These are phyloP conservation scores for Griposia aprilina DNA, from an alignment of 2,888 invertebrate genomes.

Conservation along the genomic window DNA sequence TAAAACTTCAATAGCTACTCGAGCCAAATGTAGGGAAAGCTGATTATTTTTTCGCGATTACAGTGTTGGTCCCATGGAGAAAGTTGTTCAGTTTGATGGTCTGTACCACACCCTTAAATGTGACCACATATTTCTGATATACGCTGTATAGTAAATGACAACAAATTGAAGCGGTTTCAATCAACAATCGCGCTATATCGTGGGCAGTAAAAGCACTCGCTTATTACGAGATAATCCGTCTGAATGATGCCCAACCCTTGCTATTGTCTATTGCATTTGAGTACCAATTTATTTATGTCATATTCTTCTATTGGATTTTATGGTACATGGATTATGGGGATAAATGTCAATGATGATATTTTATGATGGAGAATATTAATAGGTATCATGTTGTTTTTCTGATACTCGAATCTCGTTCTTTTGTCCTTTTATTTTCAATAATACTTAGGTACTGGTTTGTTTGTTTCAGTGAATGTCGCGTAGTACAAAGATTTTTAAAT, in stretches of 20 bases:
- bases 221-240: conserved; percentile 74
- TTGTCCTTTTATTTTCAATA: too few species aligned
- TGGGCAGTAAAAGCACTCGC: conserved; percentile 47
- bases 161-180: conserved; percentile 32
- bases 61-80: too few species aligned
- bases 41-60: too few species aligned
- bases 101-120: too few species aligned
- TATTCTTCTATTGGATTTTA: conserved; percentile 82
- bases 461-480: too few species aligned
- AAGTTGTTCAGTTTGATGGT: too few species aligned
- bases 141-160: not conserved
- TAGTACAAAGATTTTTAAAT: too few species aligned
- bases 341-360: conserved; percentile 51
- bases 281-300: conserved; percentile 85
- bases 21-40: too few species aligned
- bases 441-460: too few species aligned
- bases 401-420: too few species aligned
- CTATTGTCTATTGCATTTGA: conserved; percentile 76
- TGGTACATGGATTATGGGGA: conserved; percentile 74
- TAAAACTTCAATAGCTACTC: too few species aligned
- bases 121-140: too few species aligned
- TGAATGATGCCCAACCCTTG: conserved; percentile 83
- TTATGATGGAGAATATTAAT: conserved; percentile 44
- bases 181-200: conserved; percentile 44
- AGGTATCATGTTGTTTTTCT: not conserved